These are phyloP conservation scores for Spisula solida DNA, from an alignment of 2,888 invertebrate genomes.

Conservation along the genomic window DNA sequence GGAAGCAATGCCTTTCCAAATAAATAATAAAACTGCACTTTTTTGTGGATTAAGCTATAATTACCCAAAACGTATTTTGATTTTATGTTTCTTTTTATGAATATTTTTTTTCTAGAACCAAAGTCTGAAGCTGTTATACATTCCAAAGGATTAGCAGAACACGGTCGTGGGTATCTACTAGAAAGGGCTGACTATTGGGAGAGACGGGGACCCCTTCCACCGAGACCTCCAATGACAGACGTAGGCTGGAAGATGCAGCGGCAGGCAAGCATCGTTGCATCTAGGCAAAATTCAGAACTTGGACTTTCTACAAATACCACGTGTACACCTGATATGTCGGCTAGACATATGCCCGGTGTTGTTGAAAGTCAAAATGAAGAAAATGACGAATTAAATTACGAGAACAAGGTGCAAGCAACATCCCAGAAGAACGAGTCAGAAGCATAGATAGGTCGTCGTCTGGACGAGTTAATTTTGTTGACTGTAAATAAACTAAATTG, in stretches of 20 bases:
- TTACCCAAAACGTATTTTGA: background rate
- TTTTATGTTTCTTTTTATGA: background rate
- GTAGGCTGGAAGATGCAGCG: slow-evolving; percentile 72
- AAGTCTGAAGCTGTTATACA: slow-evolving; percentile 57
- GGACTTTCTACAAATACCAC: slow-evolving; percentile 39
- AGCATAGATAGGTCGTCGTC: background rate
- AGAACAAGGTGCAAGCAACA: background rate
- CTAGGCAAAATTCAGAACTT: slow-evolving; percentile 40
- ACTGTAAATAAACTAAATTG: background rate
- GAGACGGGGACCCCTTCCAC: slow-evolving; percentile 72
- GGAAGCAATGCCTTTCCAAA: too few species aligned
- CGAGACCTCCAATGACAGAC: slow-evolving; percentile 72
- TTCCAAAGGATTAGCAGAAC: slow-evolving; percentile 67
- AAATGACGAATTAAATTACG: background rate
- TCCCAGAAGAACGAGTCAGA: background rate
- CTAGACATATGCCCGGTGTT: slow-evolving; percentile 43
- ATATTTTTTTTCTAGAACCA: slow-evolving; percentile 50
- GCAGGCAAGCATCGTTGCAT: slow-evolving; percentile 52
- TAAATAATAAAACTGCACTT: too few species aligned
- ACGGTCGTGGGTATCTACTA: slow-evolving; percentile 74
- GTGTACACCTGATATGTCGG: slow-evolving; percentile 47
- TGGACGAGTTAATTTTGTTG: background rate
- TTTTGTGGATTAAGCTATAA: background rate
- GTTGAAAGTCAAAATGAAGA: slow-evolving; percentile 36
- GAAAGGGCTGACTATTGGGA: slow-evolving; percentile 76